A percentile compares a stretch with the other conserved stretches of the same genome.
Evolutionary conservation across 2,888 invertebrate genomes (phyloP).

Genomic region (Eristalis tenax): DNA sequence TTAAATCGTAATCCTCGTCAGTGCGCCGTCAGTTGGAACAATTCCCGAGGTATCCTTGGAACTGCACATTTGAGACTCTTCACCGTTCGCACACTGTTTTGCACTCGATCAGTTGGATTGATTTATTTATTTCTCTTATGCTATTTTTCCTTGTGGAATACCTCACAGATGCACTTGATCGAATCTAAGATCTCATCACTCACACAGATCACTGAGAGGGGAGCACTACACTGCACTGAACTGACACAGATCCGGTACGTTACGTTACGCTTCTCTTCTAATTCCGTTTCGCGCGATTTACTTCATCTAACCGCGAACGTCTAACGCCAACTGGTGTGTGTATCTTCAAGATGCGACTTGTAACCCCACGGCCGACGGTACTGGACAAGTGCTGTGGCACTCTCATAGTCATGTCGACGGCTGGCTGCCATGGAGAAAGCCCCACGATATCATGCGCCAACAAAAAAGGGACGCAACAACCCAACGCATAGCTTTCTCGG

Average conservation of each 20-base stretch:
- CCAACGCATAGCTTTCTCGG: conserved; percentile 35
- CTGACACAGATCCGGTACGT: background rate
- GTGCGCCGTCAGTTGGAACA: conserved; percentile 9
- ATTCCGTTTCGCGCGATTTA: conserved; percentile 40
- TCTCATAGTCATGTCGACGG: conserved; percentile 21
- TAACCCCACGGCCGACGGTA: conserved; percentile 11
- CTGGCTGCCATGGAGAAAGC: conserved; percentile 38
- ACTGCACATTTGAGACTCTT: conserved; percentile 26
- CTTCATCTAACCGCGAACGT: conserved; percentile 56
- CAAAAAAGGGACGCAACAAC: conserved; percentile 21
- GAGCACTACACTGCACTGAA: background rate
- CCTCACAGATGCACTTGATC: background rate
- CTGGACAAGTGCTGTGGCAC: conserved; percentile 42
- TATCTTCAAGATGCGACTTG: conserved; percentile 59
- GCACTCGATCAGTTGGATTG: background rate
- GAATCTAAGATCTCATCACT: background rate
- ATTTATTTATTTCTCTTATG: background rate
- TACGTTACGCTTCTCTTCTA: background rate
- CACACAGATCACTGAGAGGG: too few species aligned
- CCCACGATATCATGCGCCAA: conserved; percentile 29
- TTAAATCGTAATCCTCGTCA: conserved; percentile 44
- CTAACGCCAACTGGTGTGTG: conserved; percentile 55
- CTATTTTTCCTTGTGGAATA: background rate
- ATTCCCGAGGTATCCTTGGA: conserved; percentile 39
- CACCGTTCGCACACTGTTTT: background rate